Percentiles rank a stretch among this genome's conserved stretches.
phyloP scores from a whole-genome alignment of 2,113 vertebrate genomes.

The Microtus pennsylvanicus region DNA sequence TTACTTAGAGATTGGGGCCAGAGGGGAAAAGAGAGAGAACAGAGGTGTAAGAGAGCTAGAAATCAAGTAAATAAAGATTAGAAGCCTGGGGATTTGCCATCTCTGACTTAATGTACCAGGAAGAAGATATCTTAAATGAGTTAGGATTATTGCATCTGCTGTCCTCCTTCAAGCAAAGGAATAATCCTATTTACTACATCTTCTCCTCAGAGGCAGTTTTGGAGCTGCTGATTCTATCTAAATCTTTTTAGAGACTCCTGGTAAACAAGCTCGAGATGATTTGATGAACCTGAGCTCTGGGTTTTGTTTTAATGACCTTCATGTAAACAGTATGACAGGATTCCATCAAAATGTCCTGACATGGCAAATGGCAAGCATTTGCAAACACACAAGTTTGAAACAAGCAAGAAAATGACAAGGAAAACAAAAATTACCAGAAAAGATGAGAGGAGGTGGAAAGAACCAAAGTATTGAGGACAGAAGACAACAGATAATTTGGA shows the following conservation, averaged over 20 bases:
- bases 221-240: conserved; percentile 29
- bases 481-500: not conserved
- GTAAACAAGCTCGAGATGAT: conserved; percentile 38
- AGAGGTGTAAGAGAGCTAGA: not conserved
- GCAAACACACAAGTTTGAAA: not conserved
- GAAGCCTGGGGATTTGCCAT: not conserved
- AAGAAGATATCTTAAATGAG: conserved; percentile 70
- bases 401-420: not conserved
- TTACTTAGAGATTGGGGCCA: not conserved
- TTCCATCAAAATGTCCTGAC: conserved; percentile 16
- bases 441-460: not conserved
- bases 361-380: not conserved
- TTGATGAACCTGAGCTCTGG: conserved; percentile 9
- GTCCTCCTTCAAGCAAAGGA: not conserved
- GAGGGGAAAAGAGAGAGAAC: not conserved
- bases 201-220: conserved; percentile 32
- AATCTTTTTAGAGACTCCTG: conserved; percentile 50
- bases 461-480: not conserved
- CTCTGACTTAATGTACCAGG: conserved; percentile 41
- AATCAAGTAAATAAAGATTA: conserved; percentile 47
- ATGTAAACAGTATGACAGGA: conserved; percentile 22
- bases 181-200: conserved; percentile 52
- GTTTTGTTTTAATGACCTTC: conserved; percentile 43
- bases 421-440: not conserved
- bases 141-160: conserved; percentile 75